Evolutionary conservation across 2,113 vertebrate species (phyloP).

Genomic region (Elgaria multicarinata): DNA sequence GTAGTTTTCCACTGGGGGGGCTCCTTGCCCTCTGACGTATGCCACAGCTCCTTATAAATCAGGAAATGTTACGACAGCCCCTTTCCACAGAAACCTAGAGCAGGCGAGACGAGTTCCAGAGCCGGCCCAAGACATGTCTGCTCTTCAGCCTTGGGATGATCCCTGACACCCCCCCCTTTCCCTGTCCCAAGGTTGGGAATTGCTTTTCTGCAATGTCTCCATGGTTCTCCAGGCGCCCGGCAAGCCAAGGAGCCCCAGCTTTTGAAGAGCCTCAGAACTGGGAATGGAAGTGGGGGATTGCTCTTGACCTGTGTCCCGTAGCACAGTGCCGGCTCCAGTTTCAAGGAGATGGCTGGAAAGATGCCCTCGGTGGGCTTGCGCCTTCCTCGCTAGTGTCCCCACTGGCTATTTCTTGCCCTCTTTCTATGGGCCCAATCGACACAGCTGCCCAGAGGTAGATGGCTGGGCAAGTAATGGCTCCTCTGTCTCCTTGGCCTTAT

Average conservation of each 20-base stretch:
- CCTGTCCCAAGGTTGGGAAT: neutral
- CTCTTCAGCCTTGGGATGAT: neutral
- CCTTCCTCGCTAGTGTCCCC: neutral
- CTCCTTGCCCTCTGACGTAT: conserved; percentile 14
- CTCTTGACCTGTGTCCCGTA: neutral
- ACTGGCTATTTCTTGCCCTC: neutral
- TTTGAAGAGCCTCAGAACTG: neutral
- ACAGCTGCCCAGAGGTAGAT: too few relatives aligned
- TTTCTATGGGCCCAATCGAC: neutral
- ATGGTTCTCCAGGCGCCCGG: neutral
- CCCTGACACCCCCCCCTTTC: neutral
- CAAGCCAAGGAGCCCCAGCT: neutral
- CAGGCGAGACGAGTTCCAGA: neutral
- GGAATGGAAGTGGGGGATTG: neutral
- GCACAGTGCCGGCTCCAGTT: neutral
- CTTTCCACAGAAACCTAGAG: neutral
- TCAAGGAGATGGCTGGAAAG: neutral
- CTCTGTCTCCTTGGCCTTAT: neutral
- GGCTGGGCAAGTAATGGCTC: neutral
- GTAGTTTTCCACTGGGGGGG: neutral
- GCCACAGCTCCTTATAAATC: conserved; percentile 50
- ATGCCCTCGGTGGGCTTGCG: neutral
- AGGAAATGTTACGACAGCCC: conserved; percentile 24
- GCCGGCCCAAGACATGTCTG: neutral
- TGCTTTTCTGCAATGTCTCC: neutral